These are phyloP conservation scores for Gastrophysa polygoni DNA, from an alignment of 2,888 invertebrate genomes.

Conservation along the genomic window DNA sequence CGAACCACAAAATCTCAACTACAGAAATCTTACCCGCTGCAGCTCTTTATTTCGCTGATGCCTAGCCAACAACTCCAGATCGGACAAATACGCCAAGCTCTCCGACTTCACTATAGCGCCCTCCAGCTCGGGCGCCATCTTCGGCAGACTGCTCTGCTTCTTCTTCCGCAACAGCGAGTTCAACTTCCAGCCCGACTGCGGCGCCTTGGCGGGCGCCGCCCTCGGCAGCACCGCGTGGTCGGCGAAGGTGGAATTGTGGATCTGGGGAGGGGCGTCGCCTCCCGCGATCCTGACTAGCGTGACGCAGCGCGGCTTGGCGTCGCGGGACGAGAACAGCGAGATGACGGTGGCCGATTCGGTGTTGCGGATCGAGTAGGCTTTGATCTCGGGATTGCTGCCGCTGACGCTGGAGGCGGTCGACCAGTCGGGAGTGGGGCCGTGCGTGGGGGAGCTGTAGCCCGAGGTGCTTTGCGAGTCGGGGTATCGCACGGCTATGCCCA, in stretches of 20 bases:
- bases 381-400: constrained; percentile 50
- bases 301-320: constrained; percentile 54
- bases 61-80: constrained; percentile 60
- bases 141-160: constrained; percentile 52
- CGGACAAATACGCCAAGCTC: constrained; percentile 60
- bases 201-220: constrained; percentile 19
- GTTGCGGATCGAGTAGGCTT: constrained; percentile 57
- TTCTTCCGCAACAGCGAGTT: constrained; percentile 55
- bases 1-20: constrained; percentile 14
- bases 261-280: constrained; percentile 18
- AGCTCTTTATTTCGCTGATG: constrained; percentile 60
- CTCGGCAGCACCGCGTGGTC: not conserved
- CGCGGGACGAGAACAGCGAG: constrained; percentile 54
- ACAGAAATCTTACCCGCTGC: constrained; percentile 59
- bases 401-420: constrained; percentile 57
- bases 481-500: constrained; percentile 53
- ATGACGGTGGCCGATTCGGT: constrained; percentile 58
- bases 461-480: constrained; percentile 60
- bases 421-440: constrained; percentile 55
- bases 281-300: constrained; percentile 58
- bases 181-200: constrained; percentile 45
- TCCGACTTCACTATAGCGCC: constrained; percentile 61
- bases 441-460: constrained; percentile 60
- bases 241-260: constrained; percentile 23
- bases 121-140: constrained; percentile 59